These are phyloP conservation scores for Tapirus indicus DNA, from an alignment of 2,797 vertebrate genomes.

Conservation along the genomic window DNA sequence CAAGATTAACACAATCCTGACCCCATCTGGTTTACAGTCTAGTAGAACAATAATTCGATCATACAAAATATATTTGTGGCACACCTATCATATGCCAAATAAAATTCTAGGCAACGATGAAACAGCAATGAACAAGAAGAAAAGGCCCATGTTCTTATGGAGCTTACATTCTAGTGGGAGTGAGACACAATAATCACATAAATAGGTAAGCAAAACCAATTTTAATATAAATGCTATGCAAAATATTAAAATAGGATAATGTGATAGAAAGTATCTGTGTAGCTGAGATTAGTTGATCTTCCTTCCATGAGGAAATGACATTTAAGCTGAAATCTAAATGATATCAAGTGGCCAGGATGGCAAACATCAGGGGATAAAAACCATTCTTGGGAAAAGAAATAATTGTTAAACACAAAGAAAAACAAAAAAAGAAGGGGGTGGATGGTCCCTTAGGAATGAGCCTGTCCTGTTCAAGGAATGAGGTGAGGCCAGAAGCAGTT, in stretches of 20 bases:
- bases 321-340: constrained; percentile 15
- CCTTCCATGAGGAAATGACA: neutral
- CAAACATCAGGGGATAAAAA: neutral
- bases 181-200: neutral
- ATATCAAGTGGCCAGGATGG: neutral
- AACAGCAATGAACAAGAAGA: constrained; percentile 22
- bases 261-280: neutral
- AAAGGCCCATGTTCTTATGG: neutral
- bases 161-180: neutral
- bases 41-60: neutral
- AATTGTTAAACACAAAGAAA: neutral
- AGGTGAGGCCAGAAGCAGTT: neutral
- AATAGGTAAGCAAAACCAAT: neutral
- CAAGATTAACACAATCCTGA: neutral
- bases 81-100: neutral
- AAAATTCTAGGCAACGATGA: constrained; percentile 17
- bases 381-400: constrained; percentile 7
- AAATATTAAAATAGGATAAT: constrained; percentile 5
- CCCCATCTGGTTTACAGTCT: neutral
- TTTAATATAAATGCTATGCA: neutral
- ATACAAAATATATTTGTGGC: neutral
- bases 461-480: neutral
- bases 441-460: neutral
- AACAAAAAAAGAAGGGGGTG: no score
- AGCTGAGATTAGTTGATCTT: neutral